Conservation (phyloP, 2,797 vertebrate genomes). For the Protosalanx chinensis region DNA sequence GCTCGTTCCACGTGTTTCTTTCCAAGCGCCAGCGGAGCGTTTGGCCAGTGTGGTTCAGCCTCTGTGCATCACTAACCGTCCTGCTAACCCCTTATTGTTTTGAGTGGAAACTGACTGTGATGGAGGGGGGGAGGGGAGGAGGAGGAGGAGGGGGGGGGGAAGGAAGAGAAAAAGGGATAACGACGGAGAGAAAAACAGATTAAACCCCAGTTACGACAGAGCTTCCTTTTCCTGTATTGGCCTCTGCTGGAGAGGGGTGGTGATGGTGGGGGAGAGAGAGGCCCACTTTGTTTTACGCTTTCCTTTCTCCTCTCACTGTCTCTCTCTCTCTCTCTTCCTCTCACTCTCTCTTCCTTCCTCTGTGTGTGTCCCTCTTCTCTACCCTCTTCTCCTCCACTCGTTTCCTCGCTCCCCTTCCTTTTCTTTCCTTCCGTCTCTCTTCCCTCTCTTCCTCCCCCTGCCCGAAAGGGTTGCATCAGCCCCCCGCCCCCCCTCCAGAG, state of each 20-base stretch:
- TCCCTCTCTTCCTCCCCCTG: conserved; percentile 3
- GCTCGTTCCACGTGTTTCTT: too few species aligned
- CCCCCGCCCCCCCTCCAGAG: not conserved
- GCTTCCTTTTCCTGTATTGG: conserved; percentile 64
- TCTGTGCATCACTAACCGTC: not conserved
- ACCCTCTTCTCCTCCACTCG: too few species aligned
- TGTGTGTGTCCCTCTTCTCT: not conserved
- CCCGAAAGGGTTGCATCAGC: not conserved
- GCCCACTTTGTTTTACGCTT: conserved; percentile 3
- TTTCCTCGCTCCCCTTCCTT: too few species aligned
- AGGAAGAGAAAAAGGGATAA: conserved; percentile 58
- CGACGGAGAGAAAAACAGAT: conserved; percentile 53
- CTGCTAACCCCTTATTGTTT: not conserved
- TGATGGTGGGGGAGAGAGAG: not conserved
- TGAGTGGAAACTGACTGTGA: conserved; percentile 35
- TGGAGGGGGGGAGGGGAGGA: conserved; percentile 32
- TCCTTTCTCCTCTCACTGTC: not conserved
- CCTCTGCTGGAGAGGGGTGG: conserved; percentile 39
- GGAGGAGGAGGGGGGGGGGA: conserved; percentile 36
- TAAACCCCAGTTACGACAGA: conserved; percentile 48
- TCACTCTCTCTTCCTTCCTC: not conserved
- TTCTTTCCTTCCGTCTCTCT: conserved; percentile 8
- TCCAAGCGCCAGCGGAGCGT: too few species aligned
- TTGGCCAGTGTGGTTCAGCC: too few species aligned
- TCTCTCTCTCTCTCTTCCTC: not conserved